Base-by-base conservation (phyloP, 2,797 vertebrate genomes). In the Pipistrellus pygmaeus region DNA sequence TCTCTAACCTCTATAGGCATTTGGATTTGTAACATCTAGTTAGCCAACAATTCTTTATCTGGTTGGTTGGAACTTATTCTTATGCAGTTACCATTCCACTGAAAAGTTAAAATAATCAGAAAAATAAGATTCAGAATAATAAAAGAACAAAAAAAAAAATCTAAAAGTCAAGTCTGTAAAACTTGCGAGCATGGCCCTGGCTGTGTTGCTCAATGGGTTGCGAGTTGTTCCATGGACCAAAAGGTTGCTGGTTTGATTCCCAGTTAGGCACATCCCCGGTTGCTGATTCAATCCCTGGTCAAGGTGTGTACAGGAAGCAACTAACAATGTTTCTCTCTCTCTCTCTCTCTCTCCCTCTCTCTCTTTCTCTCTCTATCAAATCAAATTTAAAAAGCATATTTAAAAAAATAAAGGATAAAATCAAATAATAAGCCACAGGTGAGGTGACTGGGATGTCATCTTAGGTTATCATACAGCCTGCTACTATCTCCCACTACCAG, bases 91-190 rank as follows among this genome's bases (percentile, higher is more conserved):
- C 80, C 1, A 76, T 21, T 15, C 13, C 64, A 77, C 21, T 48
- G 46, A 73, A 85, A 68, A 4, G 17, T 60, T 80, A 71, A 57
- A 25, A 60, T 68, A 90, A 88, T 41, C 62, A 53, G 68, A 81
- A 90, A 95, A 71, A 62, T 18, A 20, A 57, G 94, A 88, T 15
- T 91, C 30, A 73, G 13, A 88, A 82, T 18, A 41, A 73, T n/a
- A 71, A 48, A 14, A 53, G 8, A 80, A 76, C 8, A 75, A 83
- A 73, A 64, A 73, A 64, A 78, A 64, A 78, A 64, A 38, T 17
- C 20, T 41, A 41, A 85, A 66, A 32, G 44, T 88, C 15, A 78
- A 88, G 48, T 30, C 69, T 82, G 60, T 82, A 68, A 68, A 88
- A 94, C 53, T 90, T 72, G 20, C 80, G 80, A 53, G 6, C 15